These are phyloP conservation scores for Chloroclysta siterata DNA, from an alignment of 2,888 invertebrate species.

Conservation along the genomic window DNA sequence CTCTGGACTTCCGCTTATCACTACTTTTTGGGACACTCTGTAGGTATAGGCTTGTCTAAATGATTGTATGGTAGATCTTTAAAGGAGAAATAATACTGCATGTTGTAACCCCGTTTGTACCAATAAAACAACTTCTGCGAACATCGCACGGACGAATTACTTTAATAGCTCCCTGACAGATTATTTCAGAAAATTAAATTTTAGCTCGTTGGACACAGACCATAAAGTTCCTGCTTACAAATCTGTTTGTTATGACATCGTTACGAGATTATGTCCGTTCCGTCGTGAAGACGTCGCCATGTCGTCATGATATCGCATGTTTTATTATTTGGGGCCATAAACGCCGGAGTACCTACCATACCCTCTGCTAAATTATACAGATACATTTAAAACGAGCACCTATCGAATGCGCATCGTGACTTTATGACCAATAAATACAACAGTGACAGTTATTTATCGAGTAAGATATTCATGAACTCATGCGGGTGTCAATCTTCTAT, in stretches of 20 bases:
- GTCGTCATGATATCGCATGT: slow-evolving; percentile 74
- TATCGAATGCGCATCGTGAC: slow-evolving; percentile 62
- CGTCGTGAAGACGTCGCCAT: slow-evolving; percentile 77
- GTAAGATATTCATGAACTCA: slow-evolving; percentile 64
- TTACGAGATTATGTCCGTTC: slow-evolving; percentile 83
- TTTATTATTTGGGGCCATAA: slow-evolving; percentile 80
- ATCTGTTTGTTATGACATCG: slow-evolving; percentile 85
- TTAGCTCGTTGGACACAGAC: slow-evolving; percentile 83
- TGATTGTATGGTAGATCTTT: not conserved
- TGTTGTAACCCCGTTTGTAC: slow-evolving; percentile 45
- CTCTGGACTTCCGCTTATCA: too few species aligned
- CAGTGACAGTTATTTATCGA: slow-evolving; percentile 63
- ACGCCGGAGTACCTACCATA: slow-evolving; percentile 49
- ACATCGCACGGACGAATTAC: slow-evolving; percentile 75
- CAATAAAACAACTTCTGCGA: slow-evolving; percentile 64
- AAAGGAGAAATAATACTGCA: slow-evolving; percentile 13
- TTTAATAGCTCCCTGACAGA: slow-evolving; percentile 81
- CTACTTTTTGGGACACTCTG: too few species aligned
- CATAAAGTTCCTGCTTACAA: slow-evolving; percentile 85
- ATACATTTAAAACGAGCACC: slow-evolving; percentile 64
- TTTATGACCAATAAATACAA: slow-evolving; percentile 72
- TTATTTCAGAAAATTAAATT: slow-evolving; percentile 85
- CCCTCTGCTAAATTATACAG: slow-evolving; percentile 67
- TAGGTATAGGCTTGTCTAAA: too few species aligned
- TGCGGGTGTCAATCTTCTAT: slow-evolving; percentile 60